phyloP scores from a whole-genome alignment of 2,888 invertebrate genomes.

The Smittia sp. region DNA sequence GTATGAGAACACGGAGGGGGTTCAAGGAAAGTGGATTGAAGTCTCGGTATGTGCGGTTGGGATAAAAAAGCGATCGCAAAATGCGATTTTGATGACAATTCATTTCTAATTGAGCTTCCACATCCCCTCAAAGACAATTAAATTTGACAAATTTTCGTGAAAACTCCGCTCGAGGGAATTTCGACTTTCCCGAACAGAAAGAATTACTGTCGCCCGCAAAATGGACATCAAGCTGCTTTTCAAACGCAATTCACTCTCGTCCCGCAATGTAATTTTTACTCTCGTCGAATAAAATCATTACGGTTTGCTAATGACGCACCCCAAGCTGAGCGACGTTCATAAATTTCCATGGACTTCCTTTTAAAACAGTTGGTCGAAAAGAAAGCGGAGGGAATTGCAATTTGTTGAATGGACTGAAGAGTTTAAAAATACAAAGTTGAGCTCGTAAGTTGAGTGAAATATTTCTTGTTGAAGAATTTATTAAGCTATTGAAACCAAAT shows the following conservation, averaged over 20 bases:
- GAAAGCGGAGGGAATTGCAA: not conserved
- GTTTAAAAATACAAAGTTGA: not conserved
- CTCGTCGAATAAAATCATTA: not conserved
- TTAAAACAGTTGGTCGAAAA: no score
- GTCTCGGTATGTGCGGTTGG: not conserved
- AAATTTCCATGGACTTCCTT: no score
- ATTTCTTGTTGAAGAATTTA: no score
- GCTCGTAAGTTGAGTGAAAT: not conserved
- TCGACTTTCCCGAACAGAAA: not conserved
- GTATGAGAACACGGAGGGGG: no score
- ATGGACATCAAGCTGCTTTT: not conserved
- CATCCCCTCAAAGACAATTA: not conserved
- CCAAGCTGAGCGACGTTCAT: slow-evolving; percentile 24
- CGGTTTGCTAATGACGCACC: slow-evolving; percentile 34
- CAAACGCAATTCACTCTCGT: not conserved
- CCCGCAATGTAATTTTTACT: not conserved
- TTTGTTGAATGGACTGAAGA: not conserved
- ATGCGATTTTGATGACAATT: slow-evolving; percentile 14
- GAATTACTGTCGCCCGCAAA: not conserved
- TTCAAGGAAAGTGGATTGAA: not conserved
- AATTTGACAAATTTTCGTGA: not conserved
- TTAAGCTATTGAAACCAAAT: no score
- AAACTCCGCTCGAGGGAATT: not conserved
- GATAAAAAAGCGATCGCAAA: not conserved
- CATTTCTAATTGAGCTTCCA: slow-evolving; percentile 16